Conservation (phyloP, 2,888 invertebrate species). For the Aleiodes testaceus region DNA sequence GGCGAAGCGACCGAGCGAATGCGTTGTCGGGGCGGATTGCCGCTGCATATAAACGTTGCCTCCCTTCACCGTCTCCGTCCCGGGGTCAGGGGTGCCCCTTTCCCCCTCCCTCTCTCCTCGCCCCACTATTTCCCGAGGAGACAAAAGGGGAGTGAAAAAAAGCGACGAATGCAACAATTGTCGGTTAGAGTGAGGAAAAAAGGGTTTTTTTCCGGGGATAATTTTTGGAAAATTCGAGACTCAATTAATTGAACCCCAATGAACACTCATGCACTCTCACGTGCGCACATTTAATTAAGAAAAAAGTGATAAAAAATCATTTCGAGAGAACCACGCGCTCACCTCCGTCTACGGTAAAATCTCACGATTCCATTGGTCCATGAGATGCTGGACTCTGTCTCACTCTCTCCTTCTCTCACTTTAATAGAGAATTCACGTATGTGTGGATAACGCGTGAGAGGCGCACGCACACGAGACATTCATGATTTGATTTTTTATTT, state of each 20-base stretch:
- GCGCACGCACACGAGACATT: constrained; percentile 41
- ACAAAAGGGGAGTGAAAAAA: constrained; percentile 9
- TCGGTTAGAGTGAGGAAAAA: background rate
- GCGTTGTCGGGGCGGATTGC: constrained; percentile 71
- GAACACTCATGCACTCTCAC: background rate
- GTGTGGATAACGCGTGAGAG: too few relatives aligned
- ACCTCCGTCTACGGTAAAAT: constrained; percentile 2
- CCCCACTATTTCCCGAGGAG: background rate
- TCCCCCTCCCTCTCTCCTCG: constrained; percentile 49
- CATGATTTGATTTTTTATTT: constrained; percentile 1
- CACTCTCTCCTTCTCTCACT: background rate
- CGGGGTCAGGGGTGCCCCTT: constrained; percentile 73
- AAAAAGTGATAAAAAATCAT: constrained; percentile 1
- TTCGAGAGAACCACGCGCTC: constrained; percentile 42
- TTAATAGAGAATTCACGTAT: too few relatives aligned
- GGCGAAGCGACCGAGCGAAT: constrained; percentile 73
- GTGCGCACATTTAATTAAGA: constrained; percentile 5
- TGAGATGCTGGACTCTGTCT: background rate
- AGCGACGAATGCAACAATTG: background rate
- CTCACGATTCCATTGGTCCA: constrained; percentile 42
- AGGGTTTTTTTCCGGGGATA: too few relatives aligned
- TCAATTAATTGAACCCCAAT: too few relatives aligned
- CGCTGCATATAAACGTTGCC: constrained; percentile 72
- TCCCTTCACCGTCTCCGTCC: constrained; percentile 70
- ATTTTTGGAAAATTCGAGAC: too few relatives aligned